Base-by-base conservation (phyloP, 2,113 vertebrate species). In the Gnathonemus echidnorhynchus region DNA sequence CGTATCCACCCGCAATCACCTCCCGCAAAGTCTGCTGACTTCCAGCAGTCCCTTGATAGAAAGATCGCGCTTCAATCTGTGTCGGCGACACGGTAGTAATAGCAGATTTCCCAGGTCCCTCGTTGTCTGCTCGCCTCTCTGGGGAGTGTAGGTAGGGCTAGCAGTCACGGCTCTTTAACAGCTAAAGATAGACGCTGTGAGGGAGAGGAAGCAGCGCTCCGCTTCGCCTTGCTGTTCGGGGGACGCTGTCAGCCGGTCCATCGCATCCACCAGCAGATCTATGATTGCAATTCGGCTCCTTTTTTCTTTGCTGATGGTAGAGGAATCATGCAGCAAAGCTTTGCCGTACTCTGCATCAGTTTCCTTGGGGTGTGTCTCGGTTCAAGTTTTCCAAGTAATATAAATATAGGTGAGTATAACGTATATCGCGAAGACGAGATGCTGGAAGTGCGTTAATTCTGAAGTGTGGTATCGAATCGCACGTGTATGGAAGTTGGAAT, bases 321-420 rank as follows among this genome's bases (percentile, higher is more conserved):
- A 97, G 95, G 96, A 97, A 98, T 96, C 97, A 98, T 99, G 98
- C 97, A 95, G 97, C 96, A 96, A 95, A 97, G 97, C 93, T 96
- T 95, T 95, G 95, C 95, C 94, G 96, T 97, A 94, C 95, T 97
- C 95, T 96, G 97, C 95, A 97, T 95, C 96, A 92, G 97, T 95
- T 96, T 97, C 94, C 95, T 97, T 95, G 96, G 96, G 93, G 95
- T 97, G 94, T 97, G 97, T 95, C 96, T 97, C 95, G 96, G 97
- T 94, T 97, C 97, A 95, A 98, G 97, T 98, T 99, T 99, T 95
- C 98, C 98, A 96, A 98, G 97, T 97, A 98, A 98, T 93, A 98
- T 99, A 95, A 97, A 98, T 95, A 99, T 99, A 94, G 98, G 98
- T 99, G 96, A 98, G 97, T 97, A 87, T 35, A 77, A 89, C 31